Evolutionary conservation across 2,113 vertebrate genomes (phyloP).

Genomic region (Ramphastos sulfuratus): DNA sequence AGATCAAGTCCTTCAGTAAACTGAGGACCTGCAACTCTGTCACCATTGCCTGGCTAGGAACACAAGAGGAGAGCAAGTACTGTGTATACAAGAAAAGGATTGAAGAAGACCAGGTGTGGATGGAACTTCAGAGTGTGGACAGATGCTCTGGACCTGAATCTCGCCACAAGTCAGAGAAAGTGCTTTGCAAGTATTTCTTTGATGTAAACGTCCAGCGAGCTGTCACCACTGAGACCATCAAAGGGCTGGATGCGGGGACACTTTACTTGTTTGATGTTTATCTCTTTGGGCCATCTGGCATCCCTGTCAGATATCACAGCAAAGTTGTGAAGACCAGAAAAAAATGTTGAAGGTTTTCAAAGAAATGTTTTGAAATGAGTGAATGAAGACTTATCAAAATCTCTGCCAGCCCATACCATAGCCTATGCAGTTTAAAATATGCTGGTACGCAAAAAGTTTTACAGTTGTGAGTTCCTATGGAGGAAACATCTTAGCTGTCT

Average conservation of each 20-base stretch:
- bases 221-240: constrained; percentile 86
- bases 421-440: background rate
- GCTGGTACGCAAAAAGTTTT: background rate
- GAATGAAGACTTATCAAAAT: background rate
- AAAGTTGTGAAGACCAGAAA: constrained; percentile 87
- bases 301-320: constrained; percentile 86
- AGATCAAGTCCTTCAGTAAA: constrained; percentile 89
- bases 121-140: constrained; percentile 48
- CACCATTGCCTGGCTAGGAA: constrained; percentile 91
- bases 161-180: constrained; percentile 81
- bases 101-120: constrained; percentile 58
- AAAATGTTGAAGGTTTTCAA: constrained; percentile 78
- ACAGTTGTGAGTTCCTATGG: background rate
- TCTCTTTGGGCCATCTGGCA: constrained; percentile 87
- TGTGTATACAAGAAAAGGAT: constrained; percentile 83
- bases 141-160: constrained; percentile 85
- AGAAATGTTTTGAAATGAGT: background rate
- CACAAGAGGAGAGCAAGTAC: constrained; percentile 87
- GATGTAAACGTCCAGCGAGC: constrained; percentile 83
- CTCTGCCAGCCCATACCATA: background rate
- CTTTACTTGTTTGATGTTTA: constrained; percentile 90
- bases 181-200: constrained; percentile 90
- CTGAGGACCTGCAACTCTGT: constrained; percentile 86
- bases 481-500: background rate
- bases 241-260: constrained; percentile 79